phyloP scores from a whole-genome alignment of 2,888 invertebrate species.

The Hypomecis punctinalis region DNA sequence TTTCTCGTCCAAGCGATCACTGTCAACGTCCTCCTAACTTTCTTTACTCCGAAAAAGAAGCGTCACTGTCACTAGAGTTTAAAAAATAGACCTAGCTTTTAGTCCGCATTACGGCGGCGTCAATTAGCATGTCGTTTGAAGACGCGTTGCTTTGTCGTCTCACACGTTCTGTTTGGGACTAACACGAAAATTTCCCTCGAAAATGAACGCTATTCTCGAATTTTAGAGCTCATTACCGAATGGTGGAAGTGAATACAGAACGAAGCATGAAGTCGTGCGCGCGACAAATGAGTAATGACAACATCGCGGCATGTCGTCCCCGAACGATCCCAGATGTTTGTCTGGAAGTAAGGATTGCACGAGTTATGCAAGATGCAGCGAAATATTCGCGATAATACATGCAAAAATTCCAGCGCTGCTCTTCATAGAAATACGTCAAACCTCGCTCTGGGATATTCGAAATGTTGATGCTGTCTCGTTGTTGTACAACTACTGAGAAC shows the following conservation, averaged over 20 bases:
- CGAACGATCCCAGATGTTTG: constrained; percentile 77
- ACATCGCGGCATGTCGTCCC: constrained; percentile 76
- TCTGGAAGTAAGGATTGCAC: constrained; percentile 70
- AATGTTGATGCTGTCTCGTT: constrained; percentile 36
- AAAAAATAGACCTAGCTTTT: constrained; percentile 62
- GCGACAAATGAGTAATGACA: constrained; percentile 84
- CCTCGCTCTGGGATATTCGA: constrained; percentile 47
- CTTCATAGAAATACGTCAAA: constrained; percentile 36
- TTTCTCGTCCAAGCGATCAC: not conserved
- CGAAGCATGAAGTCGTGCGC: constrained; percentile 75
- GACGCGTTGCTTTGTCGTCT: constrained; percentile 68
- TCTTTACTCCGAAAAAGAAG: constrained; percentile 45
- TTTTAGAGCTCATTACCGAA: constrained; percentile 65
- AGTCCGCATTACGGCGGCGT: constrained; percentile 71
- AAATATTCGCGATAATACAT: constrained; percentile 58
- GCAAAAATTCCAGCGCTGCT: constrained; percentile 53
- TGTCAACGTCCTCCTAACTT: constrained; percentile 23
- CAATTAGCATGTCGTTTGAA: constrained; percentile 84
- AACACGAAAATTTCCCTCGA: constrained; percentile 47
- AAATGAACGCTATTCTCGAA: constrained; percentile 52
- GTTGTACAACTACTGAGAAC: too few relatives aligned
- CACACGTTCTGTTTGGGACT: constrained; percentile 54
- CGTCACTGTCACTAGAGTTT: constrained; percentile 54
- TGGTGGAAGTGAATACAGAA: constrained; percentile 58
- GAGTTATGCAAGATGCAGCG: constrained; percentile 69